Percentiles rank a stretch among this genome's conserved stretches.
These are phyloP conservation scores for Gracilinanus agilis DNA, from an alignment of 2,113 vertebrate genomes.

Conservation along the genomic window DNA sequence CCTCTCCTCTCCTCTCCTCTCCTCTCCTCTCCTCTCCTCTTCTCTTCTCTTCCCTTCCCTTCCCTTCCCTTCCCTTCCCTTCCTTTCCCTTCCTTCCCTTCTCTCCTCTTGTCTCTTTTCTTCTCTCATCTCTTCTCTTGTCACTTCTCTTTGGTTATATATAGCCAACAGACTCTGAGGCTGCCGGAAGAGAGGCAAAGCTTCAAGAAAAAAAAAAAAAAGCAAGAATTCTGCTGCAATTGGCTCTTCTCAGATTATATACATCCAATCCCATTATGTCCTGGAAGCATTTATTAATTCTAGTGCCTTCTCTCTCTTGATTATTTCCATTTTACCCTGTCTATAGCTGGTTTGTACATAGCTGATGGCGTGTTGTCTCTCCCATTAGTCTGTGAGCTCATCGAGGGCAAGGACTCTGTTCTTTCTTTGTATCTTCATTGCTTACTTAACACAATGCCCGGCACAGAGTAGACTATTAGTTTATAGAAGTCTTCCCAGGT, in stretches of 20 bases:
- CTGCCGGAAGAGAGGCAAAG: neutral
- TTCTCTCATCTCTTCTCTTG: too few relatives aligned
- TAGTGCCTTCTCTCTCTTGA: neutral
- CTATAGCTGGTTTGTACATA: neutral
- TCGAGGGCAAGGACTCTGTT: neutral
- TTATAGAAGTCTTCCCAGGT: neutral
- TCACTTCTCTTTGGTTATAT: too few relatives aligned
- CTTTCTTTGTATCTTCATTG: neutral
- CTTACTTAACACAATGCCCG: neutral
- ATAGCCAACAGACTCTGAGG: neutral
- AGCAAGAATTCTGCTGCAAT: neutral
- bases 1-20: too few relatives aligned
- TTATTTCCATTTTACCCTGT: neutral
- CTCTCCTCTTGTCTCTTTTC: too few relatives aligned
- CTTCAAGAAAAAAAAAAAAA: neutral
- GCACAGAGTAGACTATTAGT: neutral
- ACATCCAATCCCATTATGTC: neutral
- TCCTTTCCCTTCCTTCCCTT: neutral
- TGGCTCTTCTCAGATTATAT: neutral
- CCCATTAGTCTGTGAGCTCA: neutral
- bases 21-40: too few relatives aligned
- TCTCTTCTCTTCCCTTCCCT: too few relatives aligned
- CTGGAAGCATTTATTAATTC: neutral
- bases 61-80: too few relatives aligned
- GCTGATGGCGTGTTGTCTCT: neutral